phyloP scores from a whole-genome alignment of 2,888 invertebrate genomes.

The Cyaniris semiargus region DNA sequence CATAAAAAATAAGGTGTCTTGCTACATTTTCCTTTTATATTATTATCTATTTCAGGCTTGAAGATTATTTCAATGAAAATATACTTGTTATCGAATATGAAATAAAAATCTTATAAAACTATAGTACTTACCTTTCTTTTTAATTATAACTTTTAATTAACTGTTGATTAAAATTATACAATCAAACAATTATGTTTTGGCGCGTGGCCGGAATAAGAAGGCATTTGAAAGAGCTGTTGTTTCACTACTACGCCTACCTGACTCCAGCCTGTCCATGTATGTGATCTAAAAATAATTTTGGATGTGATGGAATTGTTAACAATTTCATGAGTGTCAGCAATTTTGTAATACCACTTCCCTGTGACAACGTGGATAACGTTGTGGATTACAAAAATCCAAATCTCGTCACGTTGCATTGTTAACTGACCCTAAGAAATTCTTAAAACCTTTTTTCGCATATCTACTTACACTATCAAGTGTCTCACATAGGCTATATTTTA shows the following conservation, averaged over 20 bases:
- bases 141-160: too few species aligned
- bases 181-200: neutral
- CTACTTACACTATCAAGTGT: neutral
- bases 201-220: neutral
- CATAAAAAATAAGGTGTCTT: neutral
- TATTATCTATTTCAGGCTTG: neutral
- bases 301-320: too few species aligned
- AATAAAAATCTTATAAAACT: too few species aligned
- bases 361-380: too few species aligned
- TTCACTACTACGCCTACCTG: too few species aligned
- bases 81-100: too few species aligned
- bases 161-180: neutral
- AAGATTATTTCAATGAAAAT: neutral
- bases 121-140: too few species aligned
- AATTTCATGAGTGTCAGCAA: too few species aligned
- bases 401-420: neutral
- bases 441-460: neutral
- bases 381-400: too few species aligned
- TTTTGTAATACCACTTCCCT: too few species aligned
- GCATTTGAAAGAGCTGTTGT: neutral
- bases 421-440: neutral
- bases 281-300: neutral
- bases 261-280: too few species aligned
- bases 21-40: neutral
- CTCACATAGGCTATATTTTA: conserved; percentile 6